Conservation (phyloP, 2,113 vertebrate genomes). For the Paraplagusia blochii region DNA sequence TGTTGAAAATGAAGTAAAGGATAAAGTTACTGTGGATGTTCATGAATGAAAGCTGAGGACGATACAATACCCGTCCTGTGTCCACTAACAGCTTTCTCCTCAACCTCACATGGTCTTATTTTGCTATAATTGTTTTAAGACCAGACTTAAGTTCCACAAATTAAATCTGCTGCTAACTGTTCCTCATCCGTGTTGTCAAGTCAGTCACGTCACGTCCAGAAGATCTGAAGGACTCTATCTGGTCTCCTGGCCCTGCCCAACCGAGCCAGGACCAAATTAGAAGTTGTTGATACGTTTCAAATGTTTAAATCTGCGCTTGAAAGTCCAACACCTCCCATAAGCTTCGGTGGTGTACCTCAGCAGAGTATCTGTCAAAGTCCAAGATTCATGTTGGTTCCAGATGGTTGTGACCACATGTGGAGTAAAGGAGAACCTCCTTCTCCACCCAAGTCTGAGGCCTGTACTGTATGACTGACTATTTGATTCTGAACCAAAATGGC, state of each 20-base stretch:
- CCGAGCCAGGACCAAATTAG: background rate
- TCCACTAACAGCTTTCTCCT: constrained; percentile 12
- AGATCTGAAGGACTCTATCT: too few relatives aligned
- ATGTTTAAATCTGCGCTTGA: constrained; percentile 12
- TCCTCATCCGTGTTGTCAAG: background rate
- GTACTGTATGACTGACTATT: constrained; percentile 37
- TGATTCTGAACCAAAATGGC: constrained; percentile 28
- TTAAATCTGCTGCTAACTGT: background rate
- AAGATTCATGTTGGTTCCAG: constrained; percentile 64
- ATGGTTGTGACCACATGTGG: constrained; percentile 64
- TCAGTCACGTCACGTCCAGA: background rate
- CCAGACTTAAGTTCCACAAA: background rate
- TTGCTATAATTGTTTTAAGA: background rate
- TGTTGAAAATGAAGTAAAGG: too few relatives aligned
- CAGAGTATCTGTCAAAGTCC: constrained; percentile 28
- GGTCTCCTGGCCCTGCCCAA: background rate
- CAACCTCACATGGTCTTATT: constrained; percentile 20
- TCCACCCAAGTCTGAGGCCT: constrained; percentile 42
- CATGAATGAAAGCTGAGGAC: constrained; percentile 1
- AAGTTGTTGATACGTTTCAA: constrained; percentile 5
- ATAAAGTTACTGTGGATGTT: background rate
- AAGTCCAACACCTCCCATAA: constrained; percentile 24
- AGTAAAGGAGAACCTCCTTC: constrained; percentile 27
- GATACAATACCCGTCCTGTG: background rate
- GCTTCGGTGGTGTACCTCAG: constrained; percentile 23